Evolutionary conservation across 2,113 vertebrate genomes (phyloP), one percentile per base, ranked within the genome.

Genomic region (Chaenocephalus aceratus): DNA sequence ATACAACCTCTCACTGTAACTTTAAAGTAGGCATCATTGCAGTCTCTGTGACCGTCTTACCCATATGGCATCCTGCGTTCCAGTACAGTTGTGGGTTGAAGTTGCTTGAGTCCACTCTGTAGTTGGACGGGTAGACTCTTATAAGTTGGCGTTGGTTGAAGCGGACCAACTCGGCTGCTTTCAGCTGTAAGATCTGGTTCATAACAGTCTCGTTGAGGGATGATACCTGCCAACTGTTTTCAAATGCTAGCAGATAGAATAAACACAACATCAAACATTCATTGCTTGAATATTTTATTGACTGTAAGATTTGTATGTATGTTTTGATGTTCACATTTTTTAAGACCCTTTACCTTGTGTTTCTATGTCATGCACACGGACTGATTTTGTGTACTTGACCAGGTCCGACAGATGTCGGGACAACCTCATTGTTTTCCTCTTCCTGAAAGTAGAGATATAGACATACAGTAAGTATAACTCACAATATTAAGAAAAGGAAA

Each of bases 81-180:
- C 98, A 99, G 93, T 97, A 99, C 0, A 97, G 96, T 84, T 99
- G 97, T 0, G 98, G 98, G 90, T 97, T 97, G 91, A 96, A 98
- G 95, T 99, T 99, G 92, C 97, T 99, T 0, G 98, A 99, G 88
- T 99, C 98, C 13, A 99, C 97, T 0, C 97, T 94, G 77, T 96
- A 98, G 82, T 97, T 97, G 11, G 97, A 98, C 0, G 98, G 97
- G 82, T 99, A 99, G 85, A 99, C 95, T n/a, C 97, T 96, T 0
- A 97, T 93, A 0, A 99, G 93, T 90, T 99, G 98, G 23, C 95
- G 94, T 83, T 99, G 98, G 95, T 99, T 99, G 90, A 99, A 96
- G 2, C 94, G 95, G 0, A 99, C 95, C 91, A 97, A 94, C 82
- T 96, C 95, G 0, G 82, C 90, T 0, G 97, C 96, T 79, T 97